These are phyloP conservation scores for Monopterus albus DNA, from an alignment of 2,113 vertebrate genomes.

Conservation along the genomic window DNA sequence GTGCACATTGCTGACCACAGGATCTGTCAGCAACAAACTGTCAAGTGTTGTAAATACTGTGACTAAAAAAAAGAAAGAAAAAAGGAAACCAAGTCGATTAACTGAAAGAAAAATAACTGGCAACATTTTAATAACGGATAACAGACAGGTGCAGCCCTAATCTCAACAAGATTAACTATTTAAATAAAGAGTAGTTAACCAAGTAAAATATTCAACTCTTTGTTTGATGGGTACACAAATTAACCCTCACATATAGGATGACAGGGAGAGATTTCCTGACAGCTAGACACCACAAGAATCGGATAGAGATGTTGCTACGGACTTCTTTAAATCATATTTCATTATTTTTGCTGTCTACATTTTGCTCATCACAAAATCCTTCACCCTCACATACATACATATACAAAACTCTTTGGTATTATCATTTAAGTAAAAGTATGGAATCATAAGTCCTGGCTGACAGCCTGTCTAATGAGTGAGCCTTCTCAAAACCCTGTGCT, in stretches of 20 bases:
- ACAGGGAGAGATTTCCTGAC: too few species aligned
- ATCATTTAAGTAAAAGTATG: conserved; percentile 25
- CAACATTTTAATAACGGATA: neutral
- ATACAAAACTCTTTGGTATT: conserved; percentile 1
- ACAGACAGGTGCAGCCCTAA: too few species aligned
- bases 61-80: too few species aligned
- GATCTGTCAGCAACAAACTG: too few species aligned
- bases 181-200: too few species aligned
- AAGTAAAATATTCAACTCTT: neutral
- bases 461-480: conserved; percentile 44
- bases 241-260: too few species aligned
- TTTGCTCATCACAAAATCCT: conserved; percentile 14
- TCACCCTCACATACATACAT: neutral
- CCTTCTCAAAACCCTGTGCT: conserved; percentile 31
- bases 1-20: too few species aligned
- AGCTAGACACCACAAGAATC: too few species aligned
- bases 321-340: neutral
- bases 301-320: neutral
- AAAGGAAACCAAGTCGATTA: too few species aligned
- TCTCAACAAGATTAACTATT: too few species aligned
- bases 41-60: neutral
- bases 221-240: neutral
- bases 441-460: conserved; percentile 39
- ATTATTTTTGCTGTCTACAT: neutral
- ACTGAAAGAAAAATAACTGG: neutral